phyloP scores from a whole-genome alignment of 2,797 vertebrate species.

The Sternotherus odoratus region DNA sequence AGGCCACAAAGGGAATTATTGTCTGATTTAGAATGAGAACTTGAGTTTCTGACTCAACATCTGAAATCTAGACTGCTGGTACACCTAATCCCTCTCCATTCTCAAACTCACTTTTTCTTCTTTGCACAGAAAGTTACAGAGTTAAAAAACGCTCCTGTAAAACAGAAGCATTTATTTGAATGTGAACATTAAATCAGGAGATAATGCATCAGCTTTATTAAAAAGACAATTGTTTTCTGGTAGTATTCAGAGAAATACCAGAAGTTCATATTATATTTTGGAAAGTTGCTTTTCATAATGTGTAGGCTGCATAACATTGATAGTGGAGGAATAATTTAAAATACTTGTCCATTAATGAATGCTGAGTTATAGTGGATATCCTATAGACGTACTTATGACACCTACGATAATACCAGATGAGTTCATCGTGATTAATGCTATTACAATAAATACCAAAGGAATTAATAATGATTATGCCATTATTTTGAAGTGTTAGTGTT shows the following conservation, averaged over 20 bases:
- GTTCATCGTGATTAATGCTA: neutral
- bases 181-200: neutral
- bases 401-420: neutral
- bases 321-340: conserved; percentile 3
- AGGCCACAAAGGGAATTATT: neutral
- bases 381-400: neutral
- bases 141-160: neutral
- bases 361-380: neutral
- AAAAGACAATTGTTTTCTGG: neutral
- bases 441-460: conserved; percentile 15
- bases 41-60: neutral
- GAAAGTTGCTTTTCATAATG: neutral
- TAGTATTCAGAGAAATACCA: neutral
- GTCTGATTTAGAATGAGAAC: neutral
- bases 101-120: neutral
- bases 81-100: neutral
- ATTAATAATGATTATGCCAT: neutral
- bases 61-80: neutral
- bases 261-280: neutral
- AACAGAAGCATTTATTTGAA: neutral
- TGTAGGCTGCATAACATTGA: neutral
- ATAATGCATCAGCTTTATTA: neutral
- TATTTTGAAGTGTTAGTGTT: neutral
- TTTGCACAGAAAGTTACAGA: neutral
- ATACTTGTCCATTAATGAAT: neutral